A percentile compares a stretch with the other conserved stretches of the same genome.
phyloP scores from a whole-genome alignment of 2,888 invertebrate species.

The Phengaris arion region DNA sequence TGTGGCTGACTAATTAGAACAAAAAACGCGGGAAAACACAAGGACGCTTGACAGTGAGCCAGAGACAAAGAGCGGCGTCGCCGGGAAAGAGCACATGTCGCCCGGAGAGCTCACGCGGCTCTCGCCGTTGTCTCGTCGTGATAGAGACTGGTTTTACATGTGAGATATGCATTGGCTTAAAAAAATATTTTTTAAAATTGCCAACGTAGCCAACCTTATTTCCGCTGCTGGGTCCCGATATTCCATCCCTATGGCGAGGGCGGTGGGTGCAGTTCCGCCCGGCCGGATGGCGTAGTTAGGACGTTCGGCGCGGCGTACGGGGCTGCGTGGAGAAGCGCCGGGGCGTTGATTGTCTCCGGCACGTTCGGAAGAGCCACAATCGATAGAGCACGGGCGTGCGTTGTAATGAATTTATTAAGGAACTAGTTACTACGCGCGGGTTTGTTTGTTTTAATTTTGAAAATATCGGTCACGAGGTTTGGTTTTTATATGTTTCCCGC shows the following conservation, averaged over 20 bases:
- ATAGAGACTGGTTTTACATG: conserved; percentile 23
- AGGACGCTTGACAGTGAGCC: conserved; percentile 77
- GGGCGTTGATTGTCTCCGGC: conserved; percentile 76
- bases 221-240: conserved; percentile 36
- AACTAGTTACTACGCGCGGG: conserved; percentile 54
- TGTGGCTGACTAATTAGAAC: conserved; percentile 77
- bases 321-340: conserved; percentile 76
- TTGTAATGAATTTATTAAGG: conserved; percentile 77
- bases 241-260: conserved; percentile 38
- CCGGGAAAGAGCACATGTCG: conserved; percentile 61
- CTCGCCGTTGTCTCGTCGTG: conserved; percentile 32
- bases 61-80: conserved; percentile 72
- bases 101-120: conserved; percentile 33
- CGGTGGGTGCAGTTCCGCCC: conserved; percentile 39
- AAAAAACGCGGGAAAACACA: conserved; percentile 78
- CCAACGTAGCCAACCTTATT: conserved; percentile 46
- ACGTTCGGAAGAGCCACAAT: conserved; percentile 77
- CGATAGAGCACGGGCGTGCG: conserved; percentile 78
- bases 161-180: conserved; percentile 52
- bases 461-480: background rate
- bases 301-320: conserved; percentile 37
- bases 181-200: conserved; percentile 60
- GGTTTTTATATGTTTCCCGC: background rate
- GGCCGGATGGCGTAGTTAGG: background rate
- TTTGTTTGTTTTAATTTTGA: conserved; percentile 39